Evolutionary conservation across 1,140 invertebrate genomes (phyloP), one percentile per base, ranked within the genome.

Genomic region (Ptiloglossa arizonensis): DNA sequence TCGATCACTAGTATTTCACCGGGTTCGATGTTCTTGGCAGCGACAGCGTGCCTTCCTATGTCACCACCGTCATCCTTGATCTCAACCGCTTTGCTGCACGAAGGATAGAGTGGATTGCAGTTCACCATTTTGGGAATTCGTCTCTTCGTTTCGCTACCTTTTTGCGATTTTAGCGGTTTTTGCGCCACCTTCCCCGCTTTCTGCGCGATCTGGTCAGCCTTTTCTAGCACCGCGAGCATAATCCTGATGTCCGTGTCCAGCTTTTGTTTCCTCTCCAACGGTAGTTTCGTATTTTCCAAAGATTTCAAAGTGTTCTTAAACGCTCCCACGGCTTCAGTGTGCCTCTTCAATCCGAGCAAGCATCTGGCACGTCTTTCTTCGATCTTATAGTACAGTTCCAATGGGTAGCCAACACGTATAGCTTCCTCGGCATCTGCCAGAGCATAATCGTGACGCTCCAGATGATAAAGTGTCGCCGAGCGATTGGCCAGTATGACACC

Each of bases 401-500:
- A 92, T 9, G 97, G 97, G 90, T 98, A 98, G 13, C 94, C 95
- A 48, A 95, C 89, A 2, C 94, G 89, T 0, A 97, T 86, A 11
- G 96, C 95, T 44, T 95, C 90, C n/a, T 95, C 92, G 35, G 97
- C 96, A 87, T 98, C 97, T 8, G 92, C 87, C 17, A 97, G 86
- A 0, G 95, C 94, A 32, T 94, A 91, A 82, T 95, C 92, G 89
- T 95, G 96, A 70, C 95, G 93, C 64, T 96, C 93, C 87, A 98
- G 87, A 88, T 98, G 97, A 87, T 96, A 97, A 5, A 98, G 93
- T 1, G 96, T 95, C 1, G 97, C 97, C 15, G 97, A 98, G 64
- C 98, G 94, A 91, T 98, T 99, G 5, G 96, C 97, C 79, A 96
- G 94, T 3, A 96, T 93, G 52, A 98, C 94, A 0, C 96, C 94